Base-by-base conservation (phyloP, 2,888 invertebrate species). In the Agrilus mali region DNA sequence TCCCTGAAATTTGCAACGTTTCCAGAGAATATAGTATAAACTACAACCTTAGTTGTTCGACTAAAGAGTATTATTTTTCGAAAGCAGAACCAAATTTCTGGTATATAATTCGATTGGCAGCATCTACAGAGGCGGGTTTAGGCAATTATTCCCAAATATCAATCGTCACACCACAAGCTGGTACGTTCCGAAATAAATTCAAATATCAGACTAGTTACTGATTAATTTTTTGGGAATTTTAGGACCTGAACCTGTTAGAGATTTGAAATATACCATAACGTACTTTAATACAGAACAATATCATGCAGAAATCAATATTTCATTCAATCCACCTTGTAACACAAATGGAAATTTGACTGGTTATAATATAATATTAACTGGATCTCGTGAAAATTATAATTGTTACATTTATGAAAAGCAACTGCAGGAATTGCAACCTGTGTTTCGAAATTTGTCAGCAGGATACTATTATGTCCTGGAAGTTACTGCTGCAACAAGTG, bases 251-350 rank as follows among this genome's bases (percentile, higher is more conserved):
- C 32, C 38, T 5, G 31, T 41, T 22, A 32, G 38, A 17, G 10
- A 33, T 10, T 14, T 41, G 13, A n/a, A 22, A 13, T 27, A 3
- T 8, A 20, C 35, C 8, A 20, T 44, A 8, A 17, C 8, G 5
- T 15, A 17, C n/a, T 14, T 15, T 4, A 10, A 47, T 12, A 37
- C 20, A n/a, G 52, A 53, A 31, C 35, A 40, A 6, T 56, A 57
- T 40, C 39, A 52, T 41, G 53, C 47, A n/a, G 42, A 31, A 12
- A 49, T 46, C 7, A 38, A 36, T 8, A 47, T 58, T 37, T 13
- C 13, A 13, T 55, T 58, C 41, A 20, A 44, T 17, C 34, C 36
- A 33, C 56, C 58, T 27, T 60, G 59, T 43, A 47, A 53, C 27
- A 45, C 53, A n/a, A 53, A 57, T 45, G 60, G 58, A 3, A 40